Percentiles rank a stretch among this genome's conserved stretches.
These are phyloP conservation scores for Panagrolaimus sp. DNA, from an alignment of 1,140 invertebrate genomes.

Conservation along the genomic window DNA sequence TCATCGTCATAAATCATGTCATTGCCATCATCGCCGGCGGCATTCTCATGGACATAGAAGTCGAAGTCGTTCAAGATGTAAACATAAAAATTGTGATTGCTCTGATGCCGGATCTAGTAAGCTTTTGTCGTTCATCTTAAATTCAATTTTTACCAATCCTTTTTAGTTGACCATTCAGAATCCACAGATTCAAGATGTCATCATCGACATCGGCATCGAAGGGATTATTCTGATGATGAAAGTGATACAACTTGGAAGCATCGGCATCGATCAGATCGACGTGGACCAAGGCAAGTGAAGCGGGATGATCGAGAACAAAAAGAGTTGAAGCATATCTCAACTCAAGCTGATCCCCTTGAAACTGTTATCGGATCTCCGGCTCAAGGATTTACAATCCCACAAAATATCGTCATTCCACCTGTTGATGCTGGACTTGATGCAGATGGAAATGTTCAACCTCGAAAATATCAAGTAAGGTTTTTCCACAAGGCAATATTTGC, in stretches of 20 bases:
- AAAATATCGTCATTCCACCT: conserved; percentile 6
- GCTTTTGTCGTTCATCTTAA: conserved; percentile 19
- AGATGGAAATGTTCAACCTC: conserved; percentile 23
- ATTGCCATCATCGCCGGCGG: neutral
- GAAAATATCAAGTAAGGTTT: conserved; percentile 33
- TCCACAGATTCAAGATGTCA: conserved; percentile 23
- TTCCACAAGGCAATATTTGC: too few species aligned
- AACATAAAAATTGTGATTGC: conserved; percentile 18
- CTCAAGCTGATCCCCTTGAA: neutral
- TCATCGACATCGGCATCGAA: conserved; percentile 24
- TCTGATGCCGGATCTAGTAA: neutral
- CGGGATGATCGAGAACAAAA: neutral
- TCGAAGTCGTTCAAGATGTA: neutral
- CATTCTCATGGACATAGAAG: neutral
- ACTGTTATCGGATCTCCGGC: neutral
- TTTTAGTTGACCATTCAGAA: conserved; percentile 1
- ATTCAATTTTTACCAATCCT: conserved; percentile 1
- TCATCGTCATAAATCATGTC: neutral
- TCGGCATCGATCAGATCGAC: conserved; percentile 20
- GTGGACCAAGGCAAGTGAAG: neutral
- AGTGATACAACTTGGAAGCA: neutral
- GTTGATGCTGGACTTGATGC: conserved; percentile 23
- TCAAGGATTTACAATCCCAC: conserved; percentile 38
- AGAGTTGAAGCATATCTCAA: neutral
- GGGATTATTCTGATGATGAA: conserved; percentile 3